A percentile compares a stretch with the other conserved stretches of the same genome.
These are phyloP conservation scores for Ellobius talpinus DNA, from an alignment of 2,113 vertebrate species.

Conservation along the genomic window DNA sequence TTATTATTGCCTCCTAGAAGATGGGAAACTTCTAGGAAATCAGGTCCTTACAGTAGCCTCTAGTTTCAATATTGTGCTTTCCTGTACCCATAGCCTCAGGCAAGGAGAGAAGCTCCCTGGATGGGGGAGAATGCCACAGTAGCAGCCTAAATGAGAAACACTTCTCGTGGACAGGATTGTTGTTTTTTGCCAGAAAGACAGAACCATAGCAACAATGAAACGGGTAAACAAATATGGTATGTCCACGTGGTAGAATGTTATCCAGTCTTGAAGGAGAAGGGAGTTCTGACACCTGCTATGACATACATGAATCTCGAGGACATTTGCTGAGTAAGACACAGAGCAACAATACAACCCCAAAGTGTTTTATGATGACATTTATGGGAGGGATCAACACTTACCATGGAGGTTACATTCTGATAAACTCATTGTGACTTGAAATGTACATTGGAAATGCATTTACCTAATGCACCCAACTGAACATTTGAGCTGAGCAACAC, in stretches of 20 bases:
- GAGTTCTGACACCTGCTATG: background rate
- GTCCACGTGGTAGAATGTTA: background rate
- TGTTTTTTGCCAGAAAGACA: background rate
- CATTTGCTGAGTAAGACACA: background rate
- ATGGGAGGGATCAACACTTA: background rate
- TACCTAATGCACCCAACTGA: background rate
- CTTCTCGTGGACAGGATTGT: background rate
- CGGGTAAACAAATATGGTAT: background rate
- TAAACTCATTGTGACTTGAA: background rate
- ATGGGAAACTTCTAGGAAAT: background rate
- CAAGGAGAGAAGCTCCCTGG: background rate
- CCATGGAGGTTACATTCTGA: background rate
- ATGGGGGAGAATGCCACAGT: background rate
- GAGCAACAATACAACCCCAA: background rate
- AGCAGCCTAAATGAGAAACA: background rate
- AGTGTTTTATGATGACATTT: background rate
- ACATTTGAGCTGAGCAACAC: background rate
- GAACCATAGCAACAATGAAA: background rate
- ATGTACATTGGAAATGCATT: background rate
- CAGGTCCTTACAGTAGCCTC: background rate
- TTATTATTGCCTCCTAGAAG: background rate
- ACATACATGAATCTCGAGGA: background rate
- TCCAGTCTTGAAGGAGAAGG: conserved; percentile 1
- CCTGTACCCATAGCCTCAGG: background rate
- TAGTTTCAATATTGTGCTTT: background rate